Evolutionary conservation across 2,888 invertebrate species (phyloP), one percentile per base, ranked within the genome.

Genomic region (Plebejus argus): DNA sequence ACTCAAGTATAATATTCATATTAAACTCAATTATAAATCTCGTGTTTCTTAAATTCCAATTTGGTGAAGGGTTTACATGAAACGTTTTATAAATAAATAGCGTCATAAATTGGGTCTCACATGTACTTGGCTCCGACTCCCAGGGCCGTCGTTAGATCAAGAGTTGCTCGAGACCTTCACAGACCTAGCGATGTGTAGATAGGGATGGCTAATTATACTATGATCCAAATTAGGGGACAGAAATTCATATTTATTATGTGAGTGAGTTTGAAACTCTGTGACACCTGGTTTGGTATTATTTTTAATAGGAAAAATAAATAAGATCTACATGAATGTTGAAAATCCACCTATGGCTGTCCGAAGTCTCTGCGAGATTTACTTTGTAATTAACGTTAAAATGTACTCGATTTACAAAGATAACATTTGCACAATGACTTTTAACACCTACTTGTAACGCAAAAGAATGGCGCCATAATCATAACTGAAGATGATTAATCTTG

Each of bases 131-230:
- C 66, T 66, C 28, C 80, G 80, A 83, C 80, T 86, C 85, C 86
- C 88, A 83, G 85, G 86, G 84, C 88, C 87, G 87, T 90, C 89
- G 89, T 90, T 90, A 90, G 86, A 87, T 87, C 84, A 84, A 87
- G 87, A 89, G 88, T 85, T 85, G 84, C 84, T 82, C 83, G 83
- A 81, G 79, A 84, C 84, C 86, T 84, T 83, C 81, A 70, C 77
- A 85, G 85, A 82, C 58, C 33, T 81, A 70, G 6, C 28, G 78
- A 78, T 70, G 56, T 79, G 72, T 77, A 82, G 80, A 84, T 56
- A 77, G 61, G 61, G 61, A 23, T 28, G 23, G 4, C 23, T 5
- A 5, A 28, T 66, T 23, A 23, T 12, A 0, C 5, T 53, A 18
- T 53, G 53, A 53, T 53, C 12, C 53, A 53, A 18, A 53, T 4